Evolutionary conservation across 1,140 invertebrate genomes (phyloP), one percentile per base, ranked within the genome.

Genomic region (Ostrea denselamellosa): DNA sequence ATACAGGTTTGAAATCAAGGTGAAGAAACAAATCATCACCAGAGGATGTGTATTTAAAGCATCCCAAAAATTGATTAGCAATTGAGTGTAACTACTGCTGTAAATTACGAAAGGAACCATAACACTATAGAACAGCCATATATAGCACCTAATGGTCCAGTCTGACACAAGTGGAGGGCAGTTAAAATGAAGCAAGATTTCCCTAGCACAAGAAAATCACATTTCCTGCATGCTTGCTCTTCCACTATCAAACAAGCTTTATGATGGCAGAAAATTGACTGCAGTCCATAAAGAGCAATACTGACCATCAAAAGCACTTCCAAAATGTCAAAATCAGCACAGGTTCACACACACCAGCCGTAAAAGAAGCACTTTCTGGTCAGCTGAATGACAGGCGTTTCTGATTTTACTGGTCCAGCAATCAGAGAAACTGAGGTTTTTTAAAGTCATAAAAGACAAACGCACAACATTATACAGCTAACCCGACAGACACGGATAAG

Each of bases 1-100:
- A 77, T 14, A 28, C 68, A 77, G 68, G 68, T 77, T 77, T 77
- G 25, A 77, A 77, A 77, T 77, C 68, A 77, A 77, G 68, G 68
- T 77, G 68, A 77, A 77, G 68, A 77, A 77, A 12, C 25, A 77
- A 77, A 77, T 22, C 68, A 25, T 77, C 12, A 34, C 12, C 10
- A 10, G 68, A 77, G 25, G 25, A 77, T 34, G 68, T 77, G 68
- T 77, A 28, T 77, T 25, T 77, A 77, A 77, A 25, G 22, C 28
- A 77, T 77, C 28, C 25, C 58, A 62, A 25, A 77, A 77, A 77
- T 77, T 28, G 68, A 77, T 77, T 77, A 77, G 28, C 68, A 77
- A 28, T 5, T 14, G 25, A 25, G 28, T 9, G 25, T 77, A 77
- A 77, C 22, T 77, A 77, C 68, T 10, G 28, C 25, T 34, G 68